phyloP scores from a whole-genome alignment of 1,140 invertebrate species.

The Caenorhabditis tropicalis region DNA sequence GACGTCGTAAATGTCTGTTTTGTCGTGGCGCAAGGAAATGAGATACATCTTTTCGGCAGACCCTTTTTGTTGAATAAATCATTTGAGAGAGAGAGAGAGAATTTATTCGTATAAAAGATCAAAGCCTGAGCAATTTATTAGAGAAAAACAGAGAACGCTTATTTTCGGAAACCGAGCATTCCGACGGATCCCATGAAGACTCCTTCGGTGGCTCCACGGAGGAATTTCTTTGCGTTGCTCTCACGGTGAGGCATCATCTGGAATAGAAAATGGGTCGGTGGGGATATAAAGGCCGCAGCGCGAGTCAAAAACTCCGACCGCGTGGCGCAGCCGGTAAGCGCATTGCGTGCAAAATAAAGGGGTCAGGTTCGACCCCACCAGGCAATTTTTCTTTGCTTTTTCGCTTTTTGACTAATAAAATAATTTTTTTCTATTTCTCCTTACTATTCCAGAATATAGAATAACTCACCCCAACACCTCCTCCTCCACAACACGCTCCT shows the following conservation, averaged over 20 bases:
- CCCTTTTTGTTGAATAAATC: constrained; percentile 28
- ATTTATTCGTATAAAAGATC: too few species aligned
- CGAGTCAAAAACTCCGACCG: not conserved
- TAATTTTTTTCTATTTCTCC: too few species aligned
- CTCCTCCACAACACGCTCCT: not conserved
- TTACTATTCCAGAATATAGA: too few species aligned
- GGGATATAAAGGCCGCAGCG: too few species aligned
- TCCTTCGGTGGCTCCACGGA: constrained; percentile 7
- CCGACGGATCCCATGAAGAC: constrained; percentile 26
- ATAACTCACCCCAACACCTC: not conserved
- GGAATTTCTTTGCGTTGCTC: constrained; percentile 22
- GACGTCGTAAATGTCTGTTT: constrained; percentile 19
- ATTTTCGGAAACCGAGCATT: not conserved
- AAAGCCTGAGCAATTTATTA: not conserved
- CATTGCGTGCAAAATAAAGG: too few species aligned
- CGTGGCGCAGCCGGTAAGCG: too few species aligned
- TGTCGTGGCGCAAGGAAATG: constrained; percentile 3
- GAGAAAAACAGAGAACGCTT: not conserved
- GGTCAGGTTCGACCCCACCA: too few species aligned
- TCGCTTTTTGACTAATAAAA: too few species aligned
- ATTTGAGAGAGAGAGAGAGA: too few species aligned
- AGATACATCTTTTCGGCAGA: not conserved
- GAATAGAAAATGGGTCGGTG: too few species aligned
- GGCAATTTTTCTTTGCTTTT: too few species aligned
- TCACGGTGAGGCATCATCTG: constrained; percentile 9